Evolutionary conservation across 2,113 vertebrate genomes (phyloP), one percentile per base, ranked within the genome.

Genomic region (Laterallus jamaicensis): DNA sequence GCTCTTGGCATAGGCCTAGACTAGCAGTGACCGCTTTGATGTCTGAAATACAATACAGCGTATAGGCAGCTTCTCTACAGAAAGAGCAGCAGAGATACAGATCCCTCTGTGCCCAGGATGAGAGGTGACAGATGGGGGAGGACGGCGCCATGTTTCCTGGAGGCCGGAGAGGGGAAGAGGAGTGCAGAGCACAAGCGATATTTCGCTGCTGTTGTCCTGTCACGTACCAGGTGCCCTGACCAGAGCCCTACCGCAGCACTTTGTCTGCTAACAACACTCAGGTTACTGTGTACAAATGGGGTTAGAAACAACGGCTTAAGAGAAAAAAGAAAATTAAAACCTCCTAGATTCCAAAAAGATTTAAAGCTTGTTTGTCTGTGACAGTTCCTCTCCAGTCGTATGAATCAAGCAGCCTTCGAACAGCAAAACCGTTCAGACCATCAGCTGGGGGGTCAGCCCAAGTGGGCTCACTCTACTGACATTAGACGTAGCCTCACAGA

Each of bases 371-470:
- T 16, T 32, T 84, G 16, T 88, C 49, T 79, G 22, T 93, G 82
- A 71, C 56, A 59, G 82, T 88, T 90, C 29, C 54, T 89, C 22
- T 90, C 83, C 42, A 49, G 3, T 79, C 32, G 2, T 63, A 39
- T n/a, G 86, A 86, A 92, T 91, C 56, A 77, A 88, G 29, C 28
- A 7, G 40, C 40, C 59, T 86, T 90, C 78, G 68, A 96, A 76
- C 49, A 90, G 29, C 63, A 87, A 37, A 84, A 82, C 15, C 5
- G 9, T 74, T 90, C 2, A 12, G 35, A 84, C 88, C 64, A 52
- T 92, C 37, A 71, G 9, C 86, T 76, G 88, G 66, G 74, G 88
- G 86, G 83, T 87, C 86, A 93, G 17, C 44, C 96, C 73, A 79
- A 94, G 69, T 37, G 70, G 55, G 49, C 58, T 94, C 40, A 39